Conservation (phyloP, 1,140 invertebrate species). For the Cydia pomonella region DNA sequence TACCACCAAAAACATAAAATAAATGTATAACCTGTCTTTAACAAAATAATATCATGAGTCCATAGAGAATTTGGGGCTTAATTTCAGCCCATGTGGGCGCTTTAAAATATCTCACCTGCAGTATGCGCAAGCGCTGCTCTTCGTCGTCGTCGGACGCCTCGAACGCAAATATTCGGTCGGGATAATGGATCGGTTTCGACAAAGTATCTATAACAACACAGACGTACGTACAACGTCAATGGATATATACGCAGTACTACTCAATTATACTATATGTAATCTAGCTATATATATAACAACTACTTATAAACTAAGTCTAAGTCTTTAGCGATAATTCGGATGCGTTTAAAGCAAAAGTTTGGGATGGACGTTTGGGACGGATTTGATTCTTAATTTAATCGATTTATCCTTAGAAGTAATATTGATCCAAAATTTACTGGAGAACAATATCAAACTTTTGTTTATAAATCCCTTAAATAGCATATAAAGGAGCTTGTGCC, state of each 20-base stretch:
- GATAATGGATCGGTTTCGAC: conserved; percentile 77
- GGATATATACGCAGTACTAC: conserved; percentile 49
- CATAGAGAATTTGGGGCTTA: too few relatives aligned
- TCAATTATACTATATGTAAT: conserved; percentile 32
- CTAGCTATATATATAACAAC: conserved; percentile 35
- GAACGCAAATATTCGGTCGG: conserved; percentile 75
- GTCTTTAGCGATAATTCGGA: not conserved
- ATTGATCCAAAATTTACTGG: too few relatives aligned
- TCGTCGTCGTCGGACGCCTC: conserved; percentile 74
- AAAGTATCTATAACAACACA: conserved; percentile 81
- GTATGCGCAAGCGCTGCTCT: conserved; percentile 76
- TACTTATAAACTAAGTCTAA: conserved; percentile 2
- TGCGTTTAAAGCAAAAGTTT: not conserved
- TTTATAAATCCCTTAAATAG: too few relatives aligned
- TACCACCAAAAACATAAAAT: too few relatives aligned
- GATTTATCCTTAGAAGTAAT: too few relatives aligned
- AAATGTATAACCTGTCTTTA: too few relatives aligned
- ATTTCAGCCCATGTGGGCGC: not conserved
- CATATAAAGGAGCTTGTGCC: too few relatives aligned
- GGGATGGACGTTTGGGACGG: too few relatives aligned
- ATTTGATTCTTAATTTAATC: too few relatives aligned
- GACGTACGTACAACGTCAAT: conserved; percentile 73
- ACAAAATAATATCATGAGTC: too few relatives aligned
- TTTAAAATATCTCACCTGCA: conserved; percentile 60
- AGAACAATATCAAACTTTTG: too few relatives aligned